Evolutionary conservation across 2,888 invertebrate genomes (phyloP).

Genomic region (Limnephilus marmoratus): DNA sequence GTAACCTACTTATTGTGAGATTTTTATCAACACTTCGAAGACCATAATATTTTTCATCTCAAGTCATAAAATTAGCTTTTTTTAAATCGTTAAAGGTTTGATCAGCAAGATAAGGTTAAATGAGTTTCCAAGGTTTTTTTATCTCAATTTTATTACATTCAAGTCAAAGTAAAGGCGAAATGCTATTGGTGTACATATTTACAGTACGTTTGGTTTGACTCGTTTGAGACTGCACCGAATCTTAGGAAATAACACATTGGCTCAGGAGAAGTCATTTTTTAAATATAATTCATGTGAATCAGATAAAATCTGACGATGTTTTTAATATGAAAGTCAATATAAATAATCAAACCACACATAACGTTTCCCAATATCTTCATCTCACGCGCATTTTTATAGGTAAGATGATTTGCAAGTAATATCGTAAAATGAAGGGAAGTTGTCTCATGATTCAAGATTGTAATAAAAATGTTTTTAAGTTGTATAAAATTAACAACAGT

Average conservation of each 20-base stretch:
- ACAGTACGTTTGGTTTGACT: too few species aligned
- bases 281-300: not conserved
- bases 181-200: too few species aligned
- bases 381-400: too few species aligned
- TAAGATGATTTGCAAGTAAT: too few species aligned
- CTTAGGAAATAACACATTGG: not conserved
- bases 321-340: not conserved
- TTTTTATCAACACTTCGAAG: not conserved
- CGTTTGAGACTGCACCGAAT: not conserved
- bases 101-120: not conserved
- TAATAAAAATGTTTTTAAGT: not conserved
- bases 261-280: not conserved
- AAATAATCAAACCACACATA: not conserved
- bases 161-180: not conserved
- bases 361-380: not conserved
- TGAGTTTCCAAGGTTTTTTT: not conserved
- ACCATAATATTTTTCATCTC: not conserved
- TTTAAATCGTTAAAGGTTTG: not conserved
- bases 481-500: not conserved
- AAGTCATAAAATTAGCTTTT: not conserved
- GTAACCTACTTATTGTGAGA: not conserved
- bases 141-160: not conserved
- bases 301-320: not conserved
- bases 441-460: not conserved
- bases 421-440: not conserved